These are phyloP conservation scores for Cuculus canorus DNA, from an alignment of 2,797 vertebrate genomes.

Conservation along the genomic window DNA sequence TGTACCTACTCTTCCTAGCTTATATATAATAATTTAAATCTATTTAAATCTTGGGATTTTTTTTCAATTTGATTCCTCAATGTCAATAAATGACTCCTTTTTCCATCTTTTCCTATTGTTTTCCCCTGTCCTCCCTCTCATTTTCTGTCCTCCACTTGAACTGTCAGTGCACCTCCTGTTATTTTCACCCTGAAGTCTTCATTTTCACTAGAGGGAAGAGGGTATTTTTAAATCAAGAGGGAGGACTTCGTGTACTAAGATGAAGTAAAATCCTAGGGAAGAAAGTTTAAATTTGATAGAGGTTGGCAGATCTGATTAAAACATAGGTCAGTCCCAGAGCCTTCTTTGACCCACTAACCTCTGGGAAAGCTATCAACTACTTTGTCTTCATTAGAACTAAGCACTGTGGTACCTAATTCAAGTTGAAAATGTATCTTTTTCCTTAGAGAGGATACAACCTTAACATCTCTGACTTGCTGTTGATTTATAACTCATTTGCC, in stretches of 20 bases:
- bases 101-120: background rate
- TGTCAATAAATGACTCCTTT: background rate
- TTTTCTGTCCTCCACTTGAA: background rate
- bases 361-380: background rate
- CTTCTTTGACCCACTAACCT: background rate
- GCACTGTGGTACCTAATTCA: background rate
- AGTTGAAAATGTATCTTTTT: background rate
- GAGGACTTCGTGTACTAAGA: background rate
- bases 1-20: background rate
- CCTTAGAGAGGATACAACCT: background rate
- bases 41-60: background rate
- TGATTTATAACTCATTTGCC: background rate
- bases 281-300: constrained; percentile 1
- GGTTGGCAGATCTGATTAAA: constrained; percentile 11
- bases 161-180: background rate
- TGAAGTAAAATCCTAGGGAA: background rate
- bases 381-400: constrained; percentile 25
- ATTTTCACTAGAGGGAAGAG: background rate
- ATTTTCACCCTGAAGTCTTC: background rate
- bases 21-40: background rate
- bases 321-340: background rate
- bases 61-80: background rate
- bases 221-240: constrained; percentile 9
- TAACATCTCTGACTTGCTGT: background rate
- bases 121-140: background rate